Conservation (phyloP, 2,797 vertebrate genomes). For the Xerus rutilus region DNA sequence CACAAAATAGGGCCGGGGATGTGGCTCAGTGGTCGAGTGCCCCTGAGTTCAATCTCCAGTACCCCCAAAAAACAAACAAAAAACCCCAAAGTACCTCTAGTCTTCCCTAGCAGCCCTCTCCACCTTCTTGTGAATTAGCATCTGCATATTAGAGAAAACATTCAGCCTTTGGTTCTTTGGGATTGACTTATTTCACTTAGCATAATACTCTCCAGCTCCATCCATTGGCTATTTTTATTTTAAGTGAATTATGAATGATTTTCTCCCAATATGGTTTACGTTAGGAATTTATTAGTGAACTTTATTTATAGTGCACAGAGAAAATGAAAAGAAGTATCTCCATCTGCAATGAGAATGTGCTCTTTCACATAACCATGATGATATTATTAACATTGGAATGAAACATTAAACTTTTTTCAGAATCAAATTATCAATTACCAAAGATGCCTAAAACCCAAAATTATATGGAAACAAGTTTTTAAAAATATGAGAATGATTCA, state of each 20-base stretch:
- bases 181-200: too few relatives aligned
- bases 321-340: slow-evolving; percentile 31
- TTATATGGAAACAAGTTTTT: not conserved
- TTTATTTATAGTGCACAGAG: slow-evolving; percentile 36
- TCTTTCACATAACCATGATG: not conserved
- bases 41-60: too few relatives aligned
- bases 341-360: not conserved
- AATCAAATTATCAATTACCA: slow-evolving; percentile 18
- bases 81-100: too few relatives aligned
- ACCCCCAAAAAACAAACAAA: too few relatives aligned
- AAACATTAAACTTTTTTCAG: slow-evolving; percentile 11
- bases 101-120: too few relatives aligned
- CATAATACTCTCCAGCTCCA: too few relatives aligned
- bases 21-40: too few relatives aligned
- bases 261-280: slow-evolving; percentile 1
- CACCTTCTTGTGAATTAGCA: too few relatives aligned
- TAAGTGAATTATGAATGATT: slow-evolving; percentile 40
- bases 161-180: too few relatives aligned
- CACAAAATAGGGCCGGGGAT: too few relatives aligned
- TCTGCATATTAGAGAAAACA: too few relatives aligned
- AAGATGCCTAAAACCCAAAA: not conserved
- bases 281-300: slow-evolving; percentile 49
- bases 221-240: not conserved
- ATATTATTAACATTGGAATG: slow-evolving; percentile 34
- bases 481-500: not conserved